phyloP scores from a whole-genome alignment of 1,140 invertebrate species.

The Conopomorpha cramerella region DNA sequence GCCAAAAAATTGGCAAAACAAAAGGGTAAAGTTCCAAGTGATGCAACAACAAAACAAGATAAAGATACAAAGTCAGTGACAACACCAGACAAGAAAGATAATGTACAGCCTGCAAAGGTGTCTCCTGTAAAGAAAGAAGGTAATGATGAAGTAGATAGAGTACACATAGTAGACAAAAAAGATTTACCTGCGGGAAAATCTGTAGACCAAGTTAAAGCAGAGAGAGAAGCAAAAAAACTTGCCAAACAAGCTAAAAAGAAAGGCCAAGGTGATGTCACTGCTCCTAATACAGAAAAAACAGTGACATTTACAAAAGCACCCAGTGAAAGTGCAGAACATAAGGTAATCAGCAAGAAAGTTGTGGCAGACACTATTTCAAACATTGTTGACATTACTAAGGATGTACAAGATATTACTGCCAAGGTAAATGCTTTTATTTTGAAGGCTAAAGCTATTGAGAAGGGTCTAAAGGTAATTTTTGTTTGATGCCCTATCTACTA shows the following conservation, averaged over 20 bases:
- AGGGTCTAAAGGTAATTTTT: too few species aligned
- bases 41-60: constrained; percentile 7
- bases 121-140: constrained; percentile 4
- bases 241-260: constrained; percentile 66
- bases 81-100: constrained; percentile 6
- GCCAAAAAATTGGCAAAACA: constrained; percentile 72
- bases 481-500: too few species aligned
- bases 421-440: constrained; percentile 27
- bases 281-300: too few species aligned
- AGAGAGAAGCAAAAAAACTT: constrained; percentile 69
- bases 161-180: constrained; percentile 2
- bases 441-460: constrained; percentile 15
- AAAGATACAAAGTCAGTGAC: constrained; percentile 6
- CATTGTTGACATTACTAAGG: constrained; percentile 33
- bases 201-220: constrained; percentile 65
- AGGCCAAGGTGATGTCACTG: too few species aligned
- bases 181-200: constrained; percentile 16
- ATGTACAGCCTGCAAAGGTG: constrained; percentile 3
- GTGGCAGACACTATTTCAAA: constrained; percentile 36
- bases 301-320: constrained; percentile 4
- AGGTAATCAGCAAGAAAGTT: constrained; percentile 24
- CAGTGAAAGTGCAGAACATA: constrained; percentile 3
- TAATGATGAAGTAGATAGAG: constrained; percentile 35
- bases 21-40: constrained; percentile 58
- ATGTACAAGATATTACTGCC: constrained; percentile 28